Base-by-base conservation (phyloP, 2,797 vertebrate genomes). In the Liasis olivaceus region DNA sequence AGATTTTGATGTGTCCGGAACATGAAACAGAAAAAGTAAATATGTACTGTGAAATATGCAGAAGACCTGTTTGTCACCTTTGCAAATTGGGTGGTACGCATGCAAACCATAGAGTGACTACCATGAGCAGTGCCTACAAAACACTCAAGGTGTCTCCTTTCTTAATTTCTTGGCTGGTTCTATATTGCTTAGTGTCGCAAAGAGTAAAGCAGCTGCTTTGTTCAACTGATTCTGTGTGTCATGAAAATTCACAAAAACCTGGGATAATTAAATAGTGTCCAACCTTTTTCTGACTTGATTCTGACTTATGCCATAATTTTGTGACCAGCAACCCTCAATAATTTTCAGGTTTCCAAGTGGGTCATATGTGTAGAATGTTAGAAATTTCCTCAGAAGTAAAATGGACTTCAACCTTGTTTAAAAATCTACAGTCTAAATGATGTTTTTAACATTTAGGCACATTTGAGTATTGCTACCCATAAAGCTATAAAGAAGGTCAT, bases 1-100 rank as follows among this genome's bases (percentile, higher is more conserved):
- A 99, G 99, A 98, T 99, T 95, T 97, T 99, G 94, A 99, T 99
- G 99, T 99, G 99, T 96, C 99, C 99, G 0, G 99, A 99, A 95
- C 99, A 99, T 1, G 99, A 99, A 97, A 98, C 98, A 96, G 99
- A 99, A 97, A 99, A 98, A 95, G 99, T 99, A 84, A 99, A 99
- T 97, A 99, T 99, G 99, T 99, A 99, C 97, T 99, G 99, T 91
- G 99, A 99, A 96, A 98, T 99, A 90, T 99, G 99, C 96, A 98
- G 97, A 91, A 98, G 99, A 86, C 99, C 99, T 0, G 99, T 99
- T 62, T 99, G 99, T 95, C 99, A 99, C 95, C 98, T 99, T 91
- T 99, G 99, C 96, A 99, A 99, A 94, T 96, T 99, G 63, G 98
- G 99, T 85, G 99, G 99, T 63, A 97, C 98, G 88, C 99, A 99